Conservation (phyloP, 2,113 vertebrate genomes). For the Microtus oregoni region DNA sequence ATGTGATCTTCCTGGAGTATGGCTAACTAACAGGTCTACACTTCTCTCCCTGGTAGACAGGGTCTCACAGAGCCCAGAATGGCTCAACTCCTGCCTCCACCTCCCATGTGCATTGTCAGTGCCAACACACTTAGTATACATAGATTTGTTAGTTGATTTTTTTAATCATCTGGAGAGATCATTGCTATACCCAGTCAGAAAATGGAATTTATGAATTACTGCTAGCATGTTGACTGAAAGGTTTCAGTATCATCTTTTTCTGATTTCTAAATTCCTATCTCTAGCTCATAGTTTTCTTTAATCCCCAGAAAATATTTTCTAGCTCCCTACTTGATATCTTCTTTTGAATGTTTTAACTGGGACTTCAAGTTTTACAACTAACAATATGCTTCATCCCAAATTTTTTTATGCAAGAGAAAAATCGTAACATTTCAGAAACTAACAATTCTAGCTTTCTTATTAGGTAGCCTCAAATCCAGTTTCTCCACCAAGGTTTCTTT, state of each 20-base stretch:
- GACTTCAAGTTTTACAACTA: not conserved
- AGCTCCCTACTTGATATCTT: not conserved
- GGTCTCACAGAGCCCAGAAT: not conserved
- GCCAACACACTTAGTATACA: not conserved
- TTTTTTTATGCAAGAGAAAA: not conserved
- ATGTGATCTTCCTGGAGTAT: not conserved
- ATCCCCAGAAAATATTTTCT: not conserved
- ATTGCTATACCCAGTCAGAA: not conserved
- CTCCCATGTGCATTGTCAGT: not conserved
- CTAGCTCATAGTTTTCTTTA: not conserved
- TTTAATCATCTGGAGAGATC: not conserved
- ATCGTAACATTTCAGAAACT: not conserved
- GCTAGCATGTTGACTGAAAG: not conserved
- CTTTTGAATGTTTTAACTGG: not conserved
- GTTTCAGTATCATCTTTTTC: not conserved
- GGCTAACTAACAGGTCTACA: not conserved
- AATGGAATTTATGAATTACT: not conserved
- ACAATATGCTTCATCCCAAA: not conserved
- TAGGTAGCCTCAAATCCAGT: not conserved
- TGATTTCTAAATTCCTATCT: not conserved
- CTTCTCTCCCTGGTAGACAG: not conserved
- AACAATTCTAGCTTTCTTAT: not conserved
- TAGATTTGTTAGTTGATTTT: not conserved
- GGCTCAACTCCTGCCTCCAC: not conserved
- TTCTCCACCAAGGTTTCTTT: not conserved